phyloP scores from a whole-genome alignment of 1,140 invertebrate species.

The Cherax quadricarinatus region DNA sequence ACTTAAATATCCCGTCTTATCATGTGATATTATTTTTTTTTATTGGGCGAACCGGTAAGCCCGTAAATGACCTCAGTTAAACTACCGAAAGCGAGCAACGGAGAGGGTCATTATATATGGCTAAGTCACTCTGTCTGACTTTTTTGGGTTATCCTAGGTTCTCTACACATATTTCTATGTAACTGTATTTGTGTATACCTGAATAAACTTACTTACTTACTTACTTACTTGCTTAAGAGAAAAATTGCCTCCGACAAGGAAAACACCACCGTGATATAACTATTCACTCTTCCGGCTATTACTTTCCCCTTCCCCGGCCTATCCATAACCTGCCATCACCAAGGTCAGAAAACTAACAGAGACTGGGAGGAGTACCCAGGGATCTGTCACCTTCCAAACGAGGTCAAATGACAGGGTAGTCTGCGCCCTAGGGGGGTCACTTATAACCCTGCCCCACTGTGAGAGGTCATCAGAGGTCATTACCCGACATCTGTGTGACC shows the following conservation, averaged over 20 bases:
- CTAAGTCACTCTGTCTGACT: too few relatives aligned
- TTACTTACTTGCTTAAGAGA: neutral
- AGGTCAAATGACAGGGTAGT: slow-evolving; percentile 8
- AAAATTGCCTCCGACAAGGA: neutral
- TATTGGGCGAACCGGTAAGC: too few relatives aligned
- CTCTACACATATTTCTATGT: too few relatives aligned
- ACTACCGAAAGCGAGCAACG: too few relatives aligned
- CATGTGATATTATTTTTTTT: too few relatives aligned
- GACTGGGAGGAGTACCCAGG: neutral
- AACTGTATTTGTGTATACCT: too few relatives aligned
- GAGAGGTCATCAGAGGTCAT: slow-evolving; percentile 2
- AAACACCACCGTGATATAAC: neutral
- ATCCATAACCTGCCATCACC: neutral
- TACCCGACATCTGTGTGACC: neutral
- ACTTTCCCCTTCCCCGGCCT: neutral
- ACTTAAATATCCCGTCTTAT: too few relatives aligned
- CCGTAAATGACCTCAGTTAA: too few relatives aligned
- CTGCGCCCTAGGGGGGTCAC: neutral
- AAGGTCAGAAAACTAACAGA: neutral
- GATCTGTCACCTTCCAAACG: neutral
- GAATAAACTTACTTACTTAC: too few relatives aligned
- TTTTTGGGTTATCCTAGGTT: too few relatives aligned
- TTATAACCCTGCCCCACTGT: neutral
- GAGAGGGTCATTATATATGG: too few relatives aligned
- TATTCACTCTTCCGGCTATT: too few relatives aligned